Percentiles rank a stretch among this genome's conserved stretches.
phyloP scores from a whole-genome alignment of 2,797 vertebrate genomes.

The Ceyx erithaca region DNA sequence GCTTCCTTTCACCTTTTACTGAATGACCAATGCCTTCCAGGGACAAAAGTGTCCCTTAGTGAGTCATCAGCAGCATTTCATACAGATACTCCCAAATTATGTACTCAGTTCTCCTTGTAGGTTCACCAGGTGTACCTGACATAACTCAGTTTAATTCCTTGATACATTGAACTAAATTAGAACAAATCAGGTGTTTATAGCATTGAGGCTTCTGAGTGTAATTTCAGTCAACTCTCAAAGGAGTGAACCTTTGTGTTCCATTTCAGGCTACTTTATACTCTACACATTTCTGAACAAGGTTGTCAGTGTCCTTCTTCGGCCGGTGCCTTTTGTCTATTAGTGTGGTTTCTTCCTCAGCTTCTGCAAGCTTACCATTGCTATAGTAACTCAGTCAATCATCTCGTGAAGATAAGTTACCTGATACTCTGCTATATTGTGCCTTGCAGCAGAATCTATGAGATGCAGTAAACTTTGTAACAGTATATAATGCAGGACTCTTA shows the following conservation, averaged over 20 bases:
- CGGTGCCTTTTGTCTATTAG: background rate
- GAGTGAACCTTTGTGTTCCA: background rate
- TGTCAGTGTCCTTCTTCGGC: background rate
- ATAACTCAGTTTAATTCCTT: background rate
- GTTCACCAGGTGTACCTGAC: background rate
- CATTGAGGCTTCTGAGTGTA: background rate
- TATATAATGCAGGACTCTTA: background rate
- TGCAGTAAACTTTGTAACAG: background rate
- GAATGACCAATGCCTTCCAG: conserved; percentile 3
- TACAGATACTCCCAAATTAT: conserved; percentile 35
- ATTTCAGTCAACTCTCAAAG: conserved; percentile 47
- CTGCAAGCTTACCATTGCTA: conserved; percentile 42
- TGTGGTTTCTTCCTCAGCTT: conserved; percentile 23
- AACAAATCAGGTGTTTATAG: background rate
- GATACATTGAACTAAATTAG: background rate
- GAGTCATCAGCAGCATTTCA: conserved; percentile 40
- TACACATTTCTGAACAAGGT: conserved; percentile 24
- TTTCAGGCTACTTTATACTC: background rate
- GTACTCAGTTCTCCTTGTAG: background rate
- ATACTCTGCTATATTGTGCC: background rate
- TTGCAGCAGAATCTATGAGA: conserved; percentile 40
- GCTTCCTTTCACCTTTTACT: conserved; percentile 16
- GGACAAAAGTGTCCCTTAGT: background rate
- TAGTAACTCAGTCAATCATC: conserved; percentile 52
- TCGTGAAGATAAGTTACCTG: conserved; percentile 35